Percentiles rank a stretch among this genome's conserved stretches.
Conservation (phyloP, 2,888 invertebrate genomes). For the Drosophila peninsularis region DNA sequence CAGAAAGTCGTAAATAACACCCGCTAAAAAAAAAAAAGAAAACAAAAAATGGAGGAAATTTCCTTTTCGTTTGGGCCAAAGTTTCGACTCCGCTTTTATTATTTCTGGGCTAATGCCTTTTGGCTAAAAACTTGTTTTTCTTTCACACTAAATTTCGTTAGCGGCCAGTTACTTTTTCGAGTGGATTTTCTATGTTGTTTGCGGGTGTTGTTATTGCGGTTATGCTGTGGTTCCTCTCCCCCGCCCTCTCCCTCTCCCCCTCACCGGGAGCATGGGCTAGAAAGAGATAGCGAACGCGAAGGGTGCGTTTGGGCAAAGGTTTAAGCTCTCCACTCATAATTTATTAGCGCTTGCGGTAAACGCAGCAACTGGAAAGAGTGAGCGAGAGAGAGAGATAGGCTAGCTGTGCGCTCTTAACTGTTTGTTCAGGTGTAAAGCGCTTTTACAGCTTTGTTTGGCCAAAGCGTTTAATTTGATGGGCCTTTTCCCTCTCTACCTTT, state of each 20-base stretch:
- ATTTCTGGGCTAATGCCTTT: constrained; percentile 76
- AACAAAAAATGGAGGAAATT: constrained; percentile 45
- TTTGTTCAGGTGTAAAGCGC: constrained; percentile 55
- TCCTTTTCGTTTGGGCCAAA: constrained; percentile 58
- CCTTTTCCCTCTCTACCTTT: background rate
- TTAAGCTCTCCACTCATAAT: constrained; percentile 74
- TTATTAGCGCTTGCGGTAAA: constrained; percentile 73
- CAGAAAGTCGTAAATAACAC: constrained; percentile 83
- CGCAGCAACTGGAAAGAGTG: background rate
- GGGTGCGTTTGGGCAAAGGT: constrained; percentile 42
- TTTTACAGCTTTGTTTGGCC: constrained; percentile 21
- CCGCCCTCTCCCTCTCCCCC: background rate
- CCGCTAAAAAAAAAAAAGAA: constrained; percentile 4
- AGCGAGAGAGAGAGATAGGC: background rate
- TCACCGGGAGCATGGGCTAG: background rate
- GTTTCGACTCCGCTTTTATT: constrained; percentile 23
- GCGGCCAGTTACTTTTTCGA: constrained; percentile 69
- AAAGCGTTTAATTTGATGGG: constrained; percentile 50
- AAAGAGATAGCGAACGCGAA: constrained; percentile 5
- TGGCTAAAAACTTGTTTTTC: constrained; percentile 67
- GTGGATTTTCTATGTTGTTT: constrained; percentile 70
- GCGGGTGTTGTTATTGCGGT: constrained; percentile 70
- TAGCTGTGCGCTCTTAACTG: constrained; percentile 26
- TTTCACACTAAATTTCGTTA: constrained; percentile 78
- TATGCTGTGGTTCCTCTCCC: constrained; percentile 38